Conservation (phyloP, 2,113 vertebrate species). For the Takifugu bimaculatus region DNA sequence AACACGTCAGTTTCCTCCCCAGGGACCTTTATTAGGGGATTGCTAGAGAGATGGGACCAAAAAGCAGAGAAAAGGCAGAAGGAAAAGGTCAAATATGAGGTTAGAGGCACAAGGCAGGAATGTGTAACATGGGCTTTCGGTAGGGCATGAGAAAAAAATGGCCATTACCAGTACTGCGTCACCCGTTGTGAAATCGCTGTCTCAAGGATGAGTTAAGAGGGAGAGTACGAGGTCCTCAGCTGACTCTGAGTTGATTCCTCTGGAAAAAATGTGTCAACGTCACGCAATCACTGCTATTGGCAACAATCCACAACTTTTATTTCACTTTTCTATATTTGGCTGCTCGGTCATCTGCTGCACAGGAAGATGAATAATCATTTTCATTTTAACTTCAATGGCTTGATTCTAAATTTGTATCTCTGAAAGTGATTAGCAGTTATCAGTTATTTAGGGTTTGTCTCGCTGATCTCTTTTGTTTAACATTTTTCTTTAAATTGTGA, state of each 20-base stretch:
- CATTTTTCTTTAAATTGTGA: neutral
- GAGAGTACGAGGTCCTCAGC: slow-evolving; percentile 10
- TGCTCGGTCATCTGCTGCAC: neutral
- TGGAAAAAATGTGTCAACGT: slow-evolving; percentile 27
- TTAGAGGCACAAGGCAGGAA: neutral
- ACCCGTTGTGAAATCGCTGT: neutral
- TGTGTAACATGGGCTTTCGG: neutral
- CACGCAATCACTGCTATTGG: slow-evolving; percentile 38
- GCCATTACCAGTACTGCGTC: slow-evolving; percentile 14
- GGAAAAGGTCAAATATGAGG: neutral
- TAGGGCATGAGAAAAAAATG: slow-evolving; percentile 16
- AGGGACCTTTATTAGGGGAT: slow-evolving; percentile 34
- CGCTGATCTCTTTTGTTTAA: neutral
- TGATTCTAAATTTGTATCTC: too few relatives aligned
- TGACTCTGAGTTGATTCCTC: slow-evolving; percentile 41
- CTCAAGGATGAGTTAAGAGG: slow-evolving; percentile 17
- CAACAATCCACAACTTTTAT: slow-evolving; percentile 34
- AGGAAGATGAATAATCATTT: neutral
- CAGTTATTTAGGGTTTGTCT: too few relatives aligned
- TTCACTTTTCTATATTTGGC: slow-evolving; percentile 17
- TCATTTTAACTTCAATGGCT: neutral
- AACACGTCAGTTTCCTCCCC: slow-evolving; percentile 57
- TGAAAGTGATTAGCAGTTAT: too few relatives aligned
- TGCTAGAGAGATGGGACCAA: slow-evolving; percentile 38
- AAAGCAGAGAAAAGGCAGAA: neutral